Evolutionary conservation across 35 echinoderm and acorn worm genomes (phyloP).

Genomic region (Ptychodera flava): DNA sequence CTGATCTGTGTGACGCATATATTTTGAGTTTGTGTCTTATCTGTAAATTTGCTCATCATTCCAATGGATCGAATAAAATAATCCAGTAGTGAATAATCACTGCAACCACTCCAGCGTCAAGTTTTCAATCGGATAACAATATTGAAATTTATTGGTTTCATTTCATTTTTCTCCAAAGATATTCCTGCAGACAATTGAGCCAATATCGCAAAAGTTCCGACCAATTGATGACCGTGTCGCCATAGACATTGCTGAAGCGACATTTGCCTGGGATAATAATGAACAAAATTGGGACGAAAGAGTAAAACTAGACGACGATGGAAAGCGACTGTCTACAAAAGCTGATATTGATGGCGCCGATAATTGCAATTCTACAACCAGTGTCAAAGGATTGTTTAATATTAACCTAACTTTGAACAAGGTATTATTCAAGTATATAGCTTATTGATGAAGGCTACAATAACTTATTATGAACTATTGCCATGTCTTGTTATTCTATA

Average conservation of each 20-base stretch:
- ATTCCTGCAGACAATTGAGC: no score
- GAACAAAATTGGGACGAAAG: conserved; percentile 26
- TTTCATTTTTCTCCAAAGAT: conserved; percentile 21
- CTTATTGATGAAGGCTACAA: not conserved
- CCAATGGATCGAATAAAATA: not conserved
- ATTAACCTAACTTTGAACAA: not conserved
- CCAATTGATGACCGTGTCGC: conserved; percentile 63
- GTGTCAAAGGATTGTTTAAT: conserved; percentile 5
- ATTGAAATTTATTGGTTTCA: not conserved
- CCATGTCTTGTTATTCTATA: no score
- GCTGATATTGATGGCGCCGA: no score
- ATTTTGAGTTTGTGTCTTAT: not conserved
- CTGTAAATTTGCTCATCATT: not conserved
- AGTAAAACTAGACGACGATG: conserved; percentile 30
- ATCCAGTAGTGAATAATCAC: not conserved
- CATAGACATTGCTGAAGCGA: conserved; percentile 57
- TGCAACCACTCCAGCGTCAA: not conserved
- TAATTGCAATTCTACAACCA: not conserved
- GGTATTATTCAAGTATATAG: not conserved
- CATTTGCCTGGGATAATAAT: conserved; percentile 81
- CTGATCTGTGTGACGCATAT: not conserved
- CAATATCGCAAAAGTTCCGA: conserved; percentile 30
- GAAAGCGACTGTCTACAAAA: no score
- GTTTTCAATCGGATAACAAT: not conserved
- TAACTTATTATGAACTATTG: not conserved